A percentile compares a stretch with the other conserved stretches of the same genome.
These are phyloP conservation scores for Mesocricetus auratus DNA, from an alignment of 2,113 vertebrate genomes.

Conservation along the genomic window DNA sequence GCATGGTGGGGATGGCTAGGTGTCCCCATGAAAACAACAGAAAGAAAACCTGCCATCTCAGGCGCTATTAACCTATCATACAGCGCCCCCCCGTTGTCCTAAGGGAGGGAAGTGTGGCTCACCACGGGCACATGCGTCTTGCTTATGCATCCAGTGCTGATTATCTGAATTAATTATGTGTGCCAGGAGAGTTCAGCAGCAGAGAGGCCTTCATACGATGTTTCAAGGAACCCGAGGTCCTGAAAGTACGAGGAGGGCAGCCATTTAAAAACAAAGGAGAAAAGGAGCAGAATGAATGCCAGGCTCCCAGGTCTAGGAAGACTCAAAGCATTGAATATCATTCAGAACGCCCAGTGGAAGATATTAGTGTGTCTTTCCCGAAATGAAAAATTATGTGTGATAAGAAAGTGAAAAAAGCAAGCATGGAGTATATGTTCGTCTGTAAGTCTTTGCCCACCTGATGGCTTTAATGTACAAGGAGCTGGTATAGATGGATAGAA, in stretches of 20 bases:
- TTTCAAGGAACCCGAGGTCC: not conserved
- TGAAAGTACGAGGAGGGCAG: not conserved
- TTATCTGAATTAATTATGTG: not conserved
- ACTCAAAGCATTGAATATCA: not conserved
- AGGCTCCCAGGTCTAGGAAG: not conserved
- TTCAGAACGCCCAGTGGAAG: conserved; percentile 5
- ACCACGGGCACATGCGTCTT: not conserved
- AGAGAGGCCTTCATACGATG: not conserved
- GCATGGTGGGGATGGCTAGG: not conserved
- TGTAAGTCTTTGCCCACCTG: not conserved
- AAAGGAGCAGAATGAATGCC: not conserved
- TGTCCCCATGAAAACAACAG: not conserved
- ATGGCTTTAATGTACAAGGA: not conserved
- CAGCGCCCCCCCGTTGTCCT: not conserved
- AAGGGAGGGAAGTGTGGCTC: not conserved
- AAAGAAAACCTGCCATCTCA: not conserved
- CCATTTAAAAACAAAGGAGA: not conserved
- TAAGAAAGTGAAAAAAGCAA: conserved; percentile 29
- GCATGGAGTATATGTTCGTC: not conserved
- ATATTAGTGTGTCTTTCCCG: not conserved
- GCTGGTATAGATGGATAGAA: not conserved
- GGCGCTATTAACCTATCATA: not conserved
- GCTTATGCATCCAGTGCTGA: accelerated
- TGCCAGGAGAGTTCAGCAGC: not conserved
- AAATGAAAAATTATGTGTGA: not conserved